A percentile compares a stretch with the other conserved stretches of the same genome.
phyloP scores from a whole-genome alignment of 2,888 invertebrate species.

The Catocala sponsa region DNA sequence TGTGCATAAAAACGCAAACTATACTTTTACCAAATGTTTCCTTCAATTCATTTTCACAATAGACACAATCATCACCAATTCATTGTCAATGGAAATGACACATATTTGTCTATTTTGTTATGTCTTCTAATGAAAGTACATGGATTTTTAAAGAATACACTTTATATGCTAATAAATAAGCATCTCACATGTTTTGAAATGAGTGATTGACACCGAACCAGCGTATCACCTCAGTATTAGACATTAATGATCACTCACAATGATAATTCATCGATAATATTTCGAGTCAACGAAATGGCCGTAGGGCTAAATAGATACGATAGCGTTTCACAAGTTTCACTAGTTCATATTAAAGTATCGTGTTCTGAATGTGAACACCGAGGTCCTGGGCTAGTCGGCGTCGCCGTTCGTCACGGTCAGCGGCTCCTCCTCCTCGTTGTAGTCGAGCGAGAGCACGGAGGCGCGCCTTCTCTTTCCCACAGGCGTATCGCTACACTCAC shows the following conservation, averaged over 20 bases:
- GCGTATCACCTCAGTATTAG: conserved; percentile 57
- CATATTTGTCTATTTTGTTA: conserved; percentile 66
- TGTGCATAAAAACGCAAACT: conserved; percentile 82
- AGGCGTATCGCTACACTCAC: conserved; percentile 81
- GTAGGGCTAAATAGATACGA: conserved; percentile 58
- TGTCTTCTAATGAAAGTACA: conserved; percentile 84
- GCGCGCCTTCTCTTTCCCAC: conserved; percentile 91
- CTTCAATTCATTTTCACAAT: conserved; percentile 74
- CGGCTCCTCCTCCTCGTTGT: conserved; percentile 92
- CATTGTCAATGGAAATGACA: conserved; percentile 78
- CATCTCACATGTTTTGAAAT: conserved; percentile 62
- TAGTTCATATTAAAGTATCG: conserved; percentile 67
- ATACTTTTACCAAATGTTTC: conserved; percentile 75
- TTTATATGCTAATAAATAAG: conserved; percentile 74
- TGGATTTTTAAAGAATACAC: conserved; percentile 71
- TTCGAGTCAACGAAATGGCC: conserved; percentile 64
- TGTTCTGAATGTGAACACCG: conserved; percentile 68
- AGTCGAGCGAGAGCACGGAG: conserved; percentile 91
- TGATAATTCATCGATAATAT: conserved; percentile 59
- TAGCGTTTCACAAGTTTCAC: conserved; percentile 69
- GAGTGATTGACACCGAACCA: conserved; percentile 68
- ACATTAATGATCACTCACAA: conserved; percentile 72
- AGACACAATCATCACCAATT: conserved; percentile 82
- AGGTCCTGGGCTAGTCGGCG: conserved; percentile 80
- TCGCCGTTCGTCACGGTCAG: conserved; percentile 91